Percentiles rank a stretch among this genome's conserved stretches.
phyloP scores from a whole-genome alignment of 37 sponge, comb jelly and placozoan species.

The Crambe crambe region DNA sequence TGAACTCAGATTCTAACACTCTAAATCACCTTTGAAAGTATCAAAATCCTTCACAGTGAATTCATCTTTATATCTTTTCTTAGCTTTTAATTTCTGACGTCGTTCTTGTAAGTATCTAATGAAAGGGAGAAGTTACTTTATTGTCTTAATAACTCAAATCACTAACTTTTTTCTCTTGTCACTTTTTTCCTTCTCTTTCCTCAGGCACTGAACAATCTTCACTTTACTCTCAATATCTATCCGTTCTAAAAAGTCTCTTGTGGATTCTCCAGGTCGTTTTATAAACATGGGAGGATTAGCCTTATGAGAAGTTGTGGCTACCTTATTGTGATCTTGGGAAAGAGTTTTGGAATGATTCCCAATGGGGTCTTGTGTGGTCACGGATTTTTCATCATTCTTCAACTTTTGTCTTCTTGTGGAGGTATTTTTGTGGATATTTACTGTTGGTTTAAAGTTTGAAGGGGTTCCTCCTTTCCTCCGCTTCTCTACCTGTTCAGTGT shows the following conservation, averaged over 20 bases:
- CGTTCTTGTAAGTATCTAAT: not conserved
- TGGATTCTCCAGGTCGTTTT: slow-evolving; percentile 52
- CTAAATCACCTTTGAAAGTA: slow-evolving; percentile 43
- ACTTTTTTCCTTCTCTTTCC: slow-evolving; percentile 39
- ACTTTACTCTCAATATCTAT: slow-evolving; percentile 71
- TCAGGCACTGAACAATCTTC: slow-evolving; percentile 40
- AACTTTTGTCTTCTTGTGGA: not conserved
- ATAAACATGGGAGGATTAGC: slow-evolving; percentile 18
- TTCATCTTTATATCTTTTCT: not conserved
- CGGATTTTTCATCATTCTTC: not conserved
- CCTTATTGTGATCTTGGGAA: too few species aligned
- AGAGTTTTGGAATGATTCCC: not conserved
- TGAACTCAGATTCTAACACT: too few species aligned
- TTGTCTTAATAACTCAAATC: too few species aligned
- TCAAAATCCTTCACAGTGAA: slow-evolving; percentile 16
- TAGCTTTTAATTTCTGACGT: not conserved
- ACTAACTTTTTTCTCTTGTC: slow-evolving; percentile 9
- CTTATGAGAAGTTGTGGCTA: not conserved
- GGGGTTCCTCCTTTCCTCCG: not conserved
- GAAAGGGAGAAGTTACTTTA: not conserved
- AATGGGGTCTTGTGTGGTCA: not conserved
- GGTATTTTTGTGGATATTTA: not conserved
- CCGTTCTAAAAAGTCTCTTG: slow-evolving; percentile 45
- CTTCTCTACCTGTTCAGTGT: not conserved
- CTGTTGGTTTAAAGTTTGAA: not conserved